Percentiles rank a stretch among this genome's conserved stretches.
These are phyloP conservation scores for Tokudaia muenninki DNA, from an alignment of 2,797 vertebrate genomes.

Conservation along the genomic window DNA sequence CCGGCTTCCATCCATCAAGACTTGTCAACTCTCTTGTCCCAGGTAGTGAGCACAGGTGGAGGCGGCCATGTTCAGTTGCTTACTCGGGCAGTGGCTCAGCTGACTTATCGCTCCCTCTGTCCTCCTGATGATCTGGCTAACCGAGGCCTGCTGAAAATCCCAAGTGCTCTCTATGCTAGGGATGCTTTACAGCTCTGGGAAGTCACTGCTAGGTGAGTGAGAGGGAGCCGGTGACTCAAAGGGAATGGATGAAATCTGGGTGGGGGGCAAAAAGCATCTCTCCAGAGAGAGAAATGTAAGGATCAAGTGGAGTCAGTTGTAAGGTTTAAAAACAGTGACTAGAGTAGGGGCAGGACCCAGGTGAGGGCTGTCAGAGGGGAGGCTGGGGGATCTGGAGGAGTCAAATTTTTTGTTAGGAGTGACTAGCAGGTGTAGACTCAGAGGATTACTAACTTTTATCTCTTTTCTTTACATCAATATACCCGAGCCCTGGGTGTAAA, in stretches of 20 bases:
- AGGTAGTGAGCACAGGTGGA: constrained; percentile 90
- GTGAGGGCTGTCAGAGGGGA: neutral
- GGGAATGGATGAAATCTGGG: neutral
- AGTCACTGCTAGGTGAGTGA: constrained; percentile 80
- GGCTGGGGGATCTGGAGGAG: neutral
- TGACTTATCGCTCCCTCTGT: constrained; percentile 93
- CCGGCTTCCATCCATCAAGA: neutral
- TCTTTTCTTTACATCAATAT: neutral
- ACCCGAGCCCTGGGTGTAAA: neutral
- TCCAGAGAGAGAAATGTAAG: neutral
- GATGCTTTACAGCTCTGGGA: constrained; percentile 90
- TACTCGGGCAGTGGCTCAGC: constrained; percentile 80
- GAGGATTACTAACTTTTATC: neutral
- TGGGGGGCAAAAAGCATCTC: neutral
- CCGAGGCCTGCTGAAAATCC: constrained; percentile 89
- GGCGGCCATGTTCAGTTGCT: constrained; percentile 88
- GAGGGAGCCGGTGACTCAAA: too few relatives aligned
- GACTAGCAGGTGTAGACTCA: neutral
- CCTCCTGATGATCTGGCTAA: constrained; percentile 88
- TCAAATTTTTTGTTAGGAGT: neutral
- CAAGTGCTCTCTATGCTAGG: constrained; percentile 90
- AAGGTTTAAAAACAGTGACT: neutral
- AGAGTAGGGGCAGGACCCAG: neutral
- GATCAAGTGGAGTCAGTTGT: neutral
- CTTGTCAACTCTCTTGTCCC: constrained; percentile 32